Evolutionary conservation across 2,797 vertebrate species (phyloP).

Genomic region (Microctenopoma lineatum): DNA sequence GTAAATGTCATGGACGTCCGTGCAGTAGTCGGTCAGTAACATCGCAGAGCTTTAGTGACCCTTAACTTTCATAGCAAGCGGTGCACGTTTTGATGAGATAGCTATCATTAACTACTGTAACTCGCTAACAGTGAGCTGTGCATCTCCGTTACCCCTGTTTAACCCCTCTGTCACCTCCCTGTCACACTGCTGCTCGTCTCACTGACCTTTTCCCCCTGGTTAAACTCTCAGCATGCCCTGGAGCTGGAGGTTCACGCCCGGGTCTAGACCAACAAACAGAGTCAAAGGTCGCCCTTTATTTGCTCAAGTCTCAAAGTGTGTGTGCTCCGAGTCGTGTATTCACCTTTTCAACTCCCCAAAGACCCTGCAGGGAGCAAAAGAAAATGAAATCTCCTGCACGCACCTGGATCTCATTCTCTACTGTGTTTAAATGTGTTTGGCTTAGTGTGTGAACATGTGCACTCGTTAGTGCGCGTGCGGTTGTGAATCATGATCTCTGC

Average conservation of each 20-base stretch:
- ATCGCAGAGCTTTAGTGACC: too few species aligned
- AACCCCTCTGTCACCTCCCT: conserved; percentile 39
- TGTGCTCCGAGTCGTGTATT: conserved; percentile 31
- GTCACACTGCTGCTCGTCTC: conserved; percentile 26
- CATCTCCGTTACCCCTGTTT: conserved; percentile 36
- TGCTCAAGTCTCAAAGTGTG: conserved; percentile 38
- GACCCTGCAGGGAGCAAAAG: conserved; percentile 41
- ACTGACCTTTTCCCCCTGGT: conserved; percentile 61
- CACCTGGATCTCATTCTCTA: conserved; percentile 58
- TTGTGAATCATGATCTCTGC: conserved; percentile 1
- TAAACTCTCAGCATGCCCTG: conserved; percentile 73
- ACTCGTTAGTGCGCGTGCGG: neutral
- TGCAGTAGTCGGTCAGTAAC: too few species aligned
- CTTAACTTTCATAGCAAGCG: neutral
- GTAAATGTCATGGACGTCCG: neutral
- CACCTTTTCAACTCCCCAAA: conserved; percentile 37
- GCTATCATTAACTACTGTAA: too few species aligned
- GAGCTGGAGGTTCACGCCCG: conserved; percentile 58
- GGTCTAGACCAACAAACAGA: conserved; percentile 72
- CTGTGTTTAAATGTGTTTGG: conserved; percentile 15
- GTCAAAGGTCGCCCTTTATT: conserved; percentile 60
- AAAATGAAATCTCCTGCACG: conserved; percentile 16
- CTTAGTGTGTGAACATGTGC: conserved; percentile 11
- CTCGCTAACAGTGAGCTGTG: too few species aligned
- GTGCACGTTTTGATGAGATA: neutral